Evolutionary conservation across 2,113 vertebrate genomes (phyloP), one percentile per base, ranked within the genome.

Genomic region (Amazona guildingii): DNA sequence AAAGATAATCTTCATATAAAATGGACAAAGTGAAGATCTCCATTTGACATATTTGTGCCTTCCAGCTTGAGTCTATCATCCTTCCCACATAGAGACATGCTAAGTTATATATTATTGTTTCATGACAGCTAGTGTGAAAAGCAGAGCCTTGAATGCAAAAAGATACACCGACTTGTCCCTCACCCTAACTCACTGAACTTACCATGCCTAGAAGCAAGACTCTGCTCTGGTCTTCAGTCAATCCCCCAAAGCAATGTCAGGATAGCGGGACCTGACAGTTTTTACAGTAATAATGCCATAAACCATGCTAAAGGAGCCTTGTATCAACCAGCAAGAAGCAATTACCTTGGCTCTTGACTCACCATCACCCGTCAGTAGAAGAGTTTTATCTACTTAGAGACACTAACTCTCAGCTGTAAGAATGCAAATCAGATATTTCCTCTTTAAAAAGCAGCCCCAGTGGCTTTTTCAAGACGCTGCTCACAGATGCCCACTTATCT

Each of bases 91-190:
- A n/a, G 67, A n/a, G 67, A 63, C 51, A 74, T 29, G 69, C 94
- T 79, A 92, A 94, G 62, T 80, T 95, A 20, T 78, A 39, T 19
- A 37, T 86, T 94, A 87, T 90, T 96, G 81, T 68, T 89, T 63
- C 44, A 8, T 96, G 96, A 97, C 97, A 97, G 95, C 81, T 79
- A 61, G 77, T 94, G 96, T 61, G 95, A 97, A 96, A 96, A 93
- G 72, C 55, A 68, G 83, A 94, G 83, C 86, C 84, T 79, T 37
- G 11, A 14, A 94, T 62, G 92, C 69, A 86, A 49, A 82, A n/a
- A 92, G 87, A 97, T 91, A 82, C 55, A 93, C 84, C 90, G 24
- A 37, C 79, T 87, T 92, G 82, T 96, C 87, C 95, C 95, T 96
- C 83, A 67, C 28, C 87, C 94, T 39, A 28, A 64, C 75, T 87